Evolutionary conservation across 1,140 invertebrate genomes (phyloP), one percentile per base, ranked within the genome.

Genomic region (Spodoptera frugiperda): DNA sequence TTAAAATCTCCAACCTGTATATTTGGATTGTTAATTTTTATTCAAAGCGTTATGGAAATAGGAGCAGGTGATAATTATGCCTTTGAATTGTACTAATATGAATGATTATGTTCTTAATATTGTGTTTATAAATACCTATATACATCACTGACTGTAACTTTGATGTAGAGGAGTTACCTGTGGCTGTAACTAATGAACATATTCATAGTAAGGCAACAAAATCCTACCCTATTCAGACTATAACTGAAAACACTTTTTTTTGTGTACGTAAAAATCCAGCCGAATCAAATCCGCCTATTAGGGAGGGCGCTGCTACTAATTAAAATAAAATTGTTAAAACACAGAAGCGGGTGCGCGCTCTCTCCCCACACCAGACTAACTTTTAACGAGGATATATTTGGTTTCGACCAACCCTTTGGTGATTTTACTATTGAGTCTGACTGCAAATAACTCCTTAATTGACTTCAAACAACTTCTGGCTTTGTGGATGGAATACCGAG

Each of bases 261-360:
- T 74, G 67, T 59, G 55, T 75, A 63, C 15, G 53, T 75, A 82
- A 86, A 91, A 87, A 81, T 82, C 77, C 77, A 76, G 82, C 76
- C 83, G 84, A 88, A 91, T 87, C 83, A 88, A 90, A 89, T 89
- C 79, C 85, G 85, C 84, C 89, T 87, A 89, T 89, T 89, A 90
- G 80, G 78, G 79, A 82, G 85, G 85, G 86, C 79, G 88, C 86
- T 87, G 87, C 81, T 90, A 89, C 90, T 93, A 92, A 93, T 94
- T 94, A 93, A 93, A 94, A 94, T 89, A 91, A 94, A 94, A 94
- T 91, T 92, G 92, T 93, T 93, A 89, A 92, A 94, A 93, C 90
- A 89, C 84, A 87, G 82, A 84, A 53, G 77, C 51, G 55, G 80
- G 78, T 81, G 85, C 82, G 79, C 84, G 79, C 84, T 71, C 74